Evolutionary conservation across 1,140 invertebrate species (phyloP).

Genomic region (Neotoxoptera formosana): DNA sequence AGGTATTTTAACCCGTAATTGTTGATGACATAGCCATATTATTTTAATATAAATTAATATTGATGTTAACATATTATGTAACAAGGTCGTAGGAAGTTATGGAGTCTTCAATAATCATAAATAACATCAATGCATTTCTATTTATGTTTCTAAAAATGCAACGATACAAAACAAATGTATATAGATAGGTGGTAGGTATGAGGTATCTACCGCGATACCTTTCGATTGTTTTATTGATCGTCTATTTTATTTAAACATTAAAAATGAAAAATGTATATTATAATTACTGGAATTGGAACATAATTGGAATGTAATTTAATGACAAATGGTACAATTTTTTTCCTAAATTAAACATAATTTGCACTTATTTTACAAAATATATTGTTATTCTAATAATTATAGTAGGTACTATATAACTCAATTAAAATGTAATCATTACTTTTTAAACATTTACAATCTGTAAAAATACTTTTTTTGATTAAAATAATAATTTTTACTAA

Average conservation of each 20-base stretch:
- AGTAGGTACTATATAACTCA: neutral
- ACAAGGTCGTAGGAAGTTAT: neutral
- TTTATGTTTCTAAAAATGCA: neutral
- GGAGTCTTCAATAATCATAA: neutral
- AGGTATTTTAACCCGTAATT: neutral
- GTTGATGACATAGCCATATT: neutral
- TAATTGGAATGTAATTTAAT: neutral
- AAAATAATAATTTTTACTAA: neutral
- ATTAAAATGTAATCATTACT: neutral
- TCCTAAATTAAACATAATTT: neutral
- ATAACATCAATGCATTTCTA: neutral
- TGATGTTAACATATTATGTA: neutral
- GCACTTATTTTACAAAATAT: neutral
- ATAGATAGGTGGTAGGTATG: neutral
- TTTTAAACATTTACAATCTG: neutral
- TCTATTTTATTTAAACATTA: neutral
- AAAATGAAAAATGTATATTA: neutral
- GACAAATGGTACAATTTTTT: neutral
- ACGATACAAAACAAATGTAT: neutral
- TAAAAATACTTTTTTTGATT: neutral
- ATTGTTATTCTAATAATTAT: neutral
- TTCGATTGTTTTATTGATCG: neutral
- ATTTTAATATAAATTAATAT: slow-evolving; percentile 5
- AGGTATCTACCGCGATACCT: neutral
- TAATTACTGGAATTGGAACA: too few relatives aligned